A percentile compares a stretch with the other conserved stretches of the same genome.
These are phyloP conservation scores for Drosophila nigricruria DNA, from an alignment of 2,888 invertebrate species.

Conservation along the genomic window DNA sequence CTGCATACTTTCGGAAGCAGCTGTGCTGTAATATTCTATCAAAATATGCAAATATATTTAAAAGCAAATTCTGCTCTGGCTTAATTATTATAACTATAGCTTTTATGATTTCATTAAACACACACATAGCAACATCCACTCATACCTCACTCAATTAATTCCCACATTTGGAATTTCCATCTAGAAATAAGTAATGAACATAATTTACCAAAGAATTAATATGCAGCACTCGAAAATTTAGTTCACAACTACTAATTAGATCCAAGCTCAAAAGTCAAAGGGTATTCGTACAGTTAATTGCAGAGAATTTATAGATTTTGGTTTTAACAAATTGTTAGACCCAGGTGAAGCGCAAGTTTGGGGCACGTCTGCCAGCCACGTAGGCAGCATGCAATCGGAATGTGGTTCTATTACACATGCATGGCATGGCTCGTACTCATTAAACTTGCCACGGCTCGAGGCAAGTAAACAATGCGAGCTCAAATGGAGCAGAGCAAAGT, in stretches of 20 bases:
- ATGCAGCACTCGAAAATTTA: not conserved
- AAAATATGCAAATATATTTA: too few species aligned
- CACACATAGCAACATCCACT: too few species aligned
- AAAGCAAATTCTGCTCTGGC: too few species aligned
- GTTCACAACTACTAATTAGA: not conserved
- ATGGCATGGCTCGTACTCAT: conserved; percentile 31
- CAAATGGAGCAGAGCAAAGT: conserved; percentile 34
- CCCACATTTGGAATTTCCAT: not conserved
- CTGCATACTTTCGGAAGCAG: too few species aligned
- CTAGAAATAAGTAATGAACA: not conserved
- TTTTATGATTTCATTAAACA: too few species aligned
- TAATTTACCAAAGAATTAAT: not conserved
- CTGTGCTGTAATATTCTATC: not conserved
- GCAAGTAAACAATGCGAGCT: conserved; percentile 30
- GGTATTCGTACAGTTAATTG: not conserved
- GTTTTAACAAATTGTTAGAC: conserved; percentile 3
- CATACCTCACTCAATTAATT: not conserved
- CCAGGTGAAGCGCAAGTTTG: not conserved
- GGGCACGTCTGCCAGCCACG: conserved; percentile 7
- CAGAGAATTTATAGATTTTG: not conserved
- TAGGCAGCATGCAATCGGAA: conserved; percentile 30
- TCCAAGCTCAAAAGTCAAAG: not conserved
- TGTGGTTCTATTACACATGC: conserved; percentile 34
- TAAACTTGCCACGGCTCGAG: conserved; percentile 40
- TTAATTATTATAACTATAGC: too few species aligned